Percentiles rank a stretch among this genome's conserved stretches.
phyloP scores from a whole-genome alignment of 2,113 vertebrate genomes.

The Passer domesticus region DNA sequence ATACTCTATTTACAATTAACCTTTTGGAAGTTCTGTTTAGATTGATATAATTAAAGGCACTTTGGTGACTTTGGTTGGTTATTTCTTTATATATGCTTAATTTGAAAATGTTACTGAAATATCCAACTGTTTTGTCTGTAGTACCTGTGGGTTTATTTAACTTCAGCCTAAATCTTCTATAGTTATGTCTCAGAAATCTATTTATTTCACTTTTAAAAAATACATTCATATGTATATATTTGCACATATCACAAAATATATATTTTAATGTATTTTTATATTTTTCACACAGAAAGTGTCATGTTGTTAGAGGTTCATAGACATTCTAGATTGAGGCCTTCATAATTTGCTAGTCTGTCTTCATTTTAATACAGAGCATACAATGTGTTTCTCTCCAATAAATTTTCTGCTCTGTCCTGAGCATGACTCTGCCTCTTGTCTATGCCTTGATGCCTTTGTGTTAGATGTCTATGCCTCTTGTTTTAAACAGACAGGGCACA shows the following conservation, averaged over 20 bases:
- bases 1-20: not conserved
- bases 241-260: not conserved
- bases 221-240: not conserved
- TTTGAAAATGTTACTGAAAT: not conserved
- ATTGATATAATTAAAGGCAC: not conserved
- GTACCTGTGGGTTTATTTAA: not conserved
- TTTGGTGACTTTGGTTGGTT: not conserved
- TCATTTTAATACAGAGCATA: not conserved
- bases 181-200: not conserved
- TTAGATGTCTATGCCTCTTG: too few species aligned
- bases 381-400: not conserved
- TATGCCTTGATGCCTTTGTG: too few species aligned
- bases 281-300: not conserved
- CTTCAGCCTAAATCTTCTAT: not conserved
- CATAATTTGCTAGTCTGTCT: not conserved
- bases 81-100: not conserved
- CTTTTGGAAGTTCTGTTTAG: not conserved
- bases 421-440: not conserved
- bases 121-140: not conserved
- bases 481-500: not conserved
- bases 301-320: not conserved
- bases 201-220: not conserved
- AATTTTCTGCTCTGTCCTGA: not conserved
- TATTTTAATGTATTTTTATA: not conserved
- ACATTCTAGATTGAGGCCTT: not conserved